Percentiles rank a stretch among this genome's conserved stretches.
phyloP scores from a whole-genome alignment of 2,797 vertebrate genomes.

The Eulemur rubriventer region DNA sequence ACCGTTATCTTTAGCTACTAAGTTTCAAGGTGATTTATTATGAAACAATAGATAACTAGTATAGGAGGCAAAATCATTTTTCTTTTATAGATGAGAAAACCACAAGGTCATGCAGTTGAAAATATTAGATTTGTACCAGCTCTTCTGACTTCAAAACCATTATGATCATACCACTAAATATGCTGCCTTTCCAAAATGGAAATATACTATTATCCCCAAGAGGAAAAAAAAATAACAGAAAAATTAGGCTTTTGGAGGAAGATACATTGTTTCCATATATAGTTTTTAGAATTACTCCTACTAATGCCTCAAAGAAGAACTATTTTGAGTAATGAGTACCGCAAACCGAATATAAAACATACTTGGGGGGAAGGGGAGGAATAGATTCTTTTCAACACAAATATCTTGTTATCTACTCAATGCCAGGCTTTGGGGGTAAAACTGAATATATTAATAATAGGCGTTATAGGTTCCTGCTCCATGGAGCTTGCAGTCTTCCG shows the following conservation, averaged over 20 bases:
- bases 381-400: not conserved
- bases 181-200: not conserved
- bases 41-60: not conserved
- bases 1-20: not conserved
- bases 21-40: not conserved
- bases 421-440: not conserved
- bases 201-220: not conserved
- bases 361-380: not conserved
- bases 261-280: not conserved
- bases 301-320: constrained; percentile 61
- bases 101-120: not conserved
- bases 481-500: not conserved
- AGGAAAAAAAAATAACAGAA: constrained; percentile 37
- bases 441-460: not conserved
- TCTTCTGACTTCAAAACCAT: not conserved
- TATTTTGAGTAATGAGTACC: constrained; percentile 64
- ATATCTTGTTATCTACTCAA: not conserved
- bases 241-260: constrained; percentile 51
- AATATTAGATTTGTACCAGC: not conserved
- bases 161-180: not conserved
- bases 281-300: constrained; percentile 56
- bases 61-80: not conserved
- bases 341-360: constrained; percentile 37
- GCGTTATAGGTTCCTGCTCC: not conserved
- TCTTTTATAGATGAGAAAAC: not conserved